Evolutionary conservation across 2,888 invertebrate genomes (phyloP).

Genomic region (Drosophila pullipes): DNA sequence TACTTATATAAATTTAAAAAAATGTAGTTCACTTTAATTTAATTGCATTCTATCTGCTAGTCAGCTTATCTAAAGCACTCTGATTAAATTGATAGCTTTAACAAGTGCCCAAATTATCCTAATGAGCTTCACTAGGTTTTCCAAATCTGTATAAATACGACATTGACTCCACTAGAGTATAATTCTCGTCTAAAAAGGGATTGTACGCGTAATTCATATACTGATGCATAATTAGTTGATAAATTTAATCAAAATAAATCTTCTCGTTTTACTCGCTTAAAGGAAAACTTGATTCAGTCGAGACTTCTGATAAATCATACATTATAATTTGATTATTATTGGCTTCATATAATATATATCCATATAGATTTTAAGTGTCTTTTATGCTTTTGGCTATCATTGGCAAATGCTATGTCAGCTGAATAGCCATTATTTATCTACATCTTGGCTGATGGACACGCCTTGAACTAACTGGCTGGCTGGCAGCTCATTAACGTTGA

Average conservation of each 20-base stretch:
- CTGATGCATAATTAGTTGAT: not conserved
- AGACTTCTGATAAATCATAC: not conserved
- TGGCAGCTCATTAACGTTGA: slow-evolving; percentile 69
- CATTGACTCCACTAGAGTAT: not conserved
- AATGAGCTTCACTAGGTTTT: not conserved
- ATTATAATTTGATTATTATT: slow-evolving; percentile 2
- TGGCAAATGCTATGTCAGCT: slow-evolving; percentile 3
- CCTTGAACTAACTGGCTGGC: slow-evolving; percentile 55
- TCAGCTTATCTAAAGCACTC: not conserved
- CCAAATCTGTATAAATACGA: not conserved
- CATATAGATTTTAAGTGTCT: slow-evolving; percentile 26
- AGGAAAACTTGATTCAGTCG: not conserved
- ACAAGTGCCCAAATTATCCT: not conserved
- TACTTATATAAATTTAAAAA: not conserved
- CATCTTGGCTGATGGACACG: slow-evolving; percentile 48
- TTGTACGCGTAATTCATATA: not conserved
- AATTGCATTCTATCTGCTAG: not conserved
- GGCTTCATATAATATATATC: slow-evolving; percentile 3
- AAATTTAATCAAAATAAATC: not conserved
- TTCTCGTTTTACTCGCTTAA: not conserved
- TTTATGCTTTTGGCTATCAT: slow-evolving; percentile 11
- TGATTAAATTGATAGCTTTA: not conserved
- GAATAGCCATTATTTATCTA: slow-evolving; percentile 40
- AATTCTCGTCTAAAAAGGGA: not conserved
- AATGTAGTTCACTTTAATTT: not conserved